Percentiles rank a stretch among this genome's conserved stretches.
These are phyloP conservation scores for Aplochiton taeniatus DNA, from an alignment of 2,797 vertebrate genomes.

Conservation along the genomic window DNA sequence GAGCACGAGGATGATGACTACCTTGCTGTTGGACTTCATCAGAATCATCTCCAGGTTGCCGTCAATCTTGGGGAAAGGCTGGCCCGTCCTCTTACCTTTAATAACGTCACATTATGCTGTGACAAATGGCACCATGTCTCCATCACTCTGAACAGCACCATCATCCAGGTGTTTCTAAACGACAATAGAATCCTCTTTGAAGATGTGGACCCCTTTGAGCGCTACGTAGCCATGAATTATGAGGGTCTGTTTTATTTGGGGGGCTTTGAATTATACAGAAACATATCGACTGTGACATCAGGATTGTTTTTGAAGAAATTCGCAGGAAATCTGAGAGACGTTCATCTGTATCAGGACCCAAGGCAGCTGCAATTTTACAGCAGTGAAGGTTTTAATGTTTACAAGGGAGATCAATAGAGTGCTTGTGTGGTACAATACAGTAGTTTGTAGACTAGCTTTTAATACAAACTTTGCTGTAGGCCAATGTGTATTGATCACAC, in stretches of 20 bases:
- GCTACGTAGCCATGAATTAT: slow-evolving; percentile 82
- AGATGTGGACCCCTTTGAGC: slow-evolving; percentile 81
- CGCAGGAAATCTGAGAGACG: slow-evolving; percentile 80
- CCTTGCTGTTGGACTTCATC: slow-evolving; percentile 81
- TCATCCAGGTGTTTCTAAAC: slow-evolving; percentile 77
- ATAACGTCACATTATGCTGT: slow-evolving; percentile 66
- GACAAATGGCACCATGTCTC: slow-evolving; percentile 75
- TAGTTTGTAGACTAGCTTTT: too few relatives aligned
- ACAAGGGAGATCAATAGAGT: slow-evolving; percentile 59
- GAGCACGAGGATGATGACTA: slow-evolving; percentile 84
- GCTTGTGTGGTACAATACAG: not conserved
- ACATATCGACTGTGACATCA: slow-evolving; percentile 72
- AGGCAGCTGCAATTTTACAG: slow-evolving; percentile 69
- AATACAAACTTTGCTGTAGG: too few relatives aligned
- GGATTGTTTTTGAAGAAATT: slow-evolving; percentile 81
- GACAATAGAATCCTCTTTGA: slow-evolving; percentile 69
- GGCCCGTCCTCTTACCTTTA: slow-evolving; percentile 64
- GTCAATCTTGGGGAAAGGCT: slow-evolving; percentile 85
- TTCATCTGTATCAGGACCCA: slow-evolving; percentile 80
- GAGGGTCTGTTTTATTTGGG: slow-evolving; percentile 82
- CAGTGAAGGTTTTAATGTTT: slow-evolving; percentile 84
- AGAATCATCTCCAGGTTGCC: slow-evolving; percentile 75
- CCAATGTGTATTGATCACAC: too few relatives aligned
- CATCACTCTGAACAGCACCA: slow-evolving; percentile 77
- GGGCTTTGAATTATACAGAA: slow-evolving; percentile 81